Percentiles rank a stretch among this genome's conserved stretches.
phyloP scores from a whole-genome alignment of 1,140 invertebrate genomes.

The Hydropsyche tenuis region DNA sequence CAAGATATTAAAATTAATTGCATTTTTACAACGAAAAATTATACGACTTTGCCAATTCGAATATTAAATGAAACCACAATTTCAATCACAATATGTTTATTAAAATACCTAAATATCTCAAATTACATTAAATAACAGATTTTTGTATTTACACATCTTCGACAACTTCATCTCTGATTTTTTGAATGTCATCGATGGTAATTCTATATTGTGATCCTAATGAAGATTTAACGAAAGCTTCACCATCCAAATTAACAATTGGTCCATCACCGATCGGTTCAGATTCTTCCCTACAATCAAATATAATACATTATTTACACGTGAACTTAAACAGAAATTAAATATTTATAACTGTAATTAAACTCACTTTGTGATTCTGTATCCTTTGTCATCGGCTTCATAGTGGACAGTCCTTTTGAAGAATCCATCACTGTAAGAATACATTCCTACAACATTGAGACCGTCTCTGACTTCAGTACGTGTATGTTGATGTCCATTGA shows the following conservation, averaged over 20 bases:
- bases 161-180: background rate
- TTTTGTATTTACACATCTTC: too few species aligned
- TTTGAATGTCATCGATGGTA: slow-evolving; percentile 52
- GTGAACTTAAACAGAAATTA: too few species aligned
- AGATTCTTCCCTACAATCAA: slow-evolving; percentile 55
- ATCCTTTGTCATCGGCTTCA: slow-evolving; percentile 64
- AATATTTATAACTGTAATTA: background rate
- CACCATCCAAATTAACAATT: slow-evolving; percentile 57
- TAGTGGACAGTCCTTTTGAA: slow-evolving; percentile 61
- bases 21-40: too few species aligned
- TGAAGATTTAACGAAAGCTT: slow-evolving; percentile 58
- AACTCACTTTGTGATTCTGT: slow-evolving; percentile 60
- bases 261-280: slow-evolving; percentile 63
- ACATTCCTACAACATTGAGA: slow-evolving; percentile 57
- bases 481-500: slow-evolving; percentile 58
- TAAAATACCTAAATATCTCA: too few species aligned
- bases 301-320: background rate
- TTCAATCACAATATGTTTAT: too few species aligned
- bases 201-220: slow-evolving; percentile 56
- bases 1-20: too few species aligned
- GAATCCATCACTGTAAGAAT: slow-evolving; percentile 65
- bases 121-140: too few species aligned
- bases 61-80: too few species aligned
- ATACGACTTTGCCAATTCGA: too few species aligned
- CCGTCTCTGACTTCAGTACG: slow-evolving; percentile 61